Evolutionary conservation across 2,888 invertebrate species (phyloP).

Genomic region (Ectobius pallidus): DNA sequence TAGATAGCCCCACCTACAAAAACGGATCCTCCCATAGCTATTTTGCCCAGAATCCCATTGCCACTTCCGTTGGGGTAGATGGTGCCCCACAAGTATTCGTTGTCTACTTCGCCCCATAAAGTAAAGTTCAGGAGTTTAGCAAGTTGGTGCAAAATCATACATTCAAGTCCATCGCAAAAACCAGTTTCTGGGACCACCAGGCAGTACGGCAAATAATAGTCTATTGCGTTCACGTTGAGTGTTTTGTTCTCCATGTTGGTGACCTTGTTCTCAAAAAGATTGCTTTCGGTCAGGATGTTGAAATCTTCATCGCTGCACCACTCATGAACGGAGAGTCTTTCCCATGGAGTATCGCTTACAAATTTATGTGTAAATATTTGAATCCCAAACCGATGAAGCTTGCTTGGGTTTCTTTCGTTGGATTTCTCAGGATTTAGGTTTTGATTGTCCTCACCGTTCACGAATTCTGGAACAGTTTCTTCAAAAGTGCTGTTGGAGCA

Average conservation of each 20-base stretch:
- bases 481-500: too few relatives aligned
- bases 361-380: not conserved
- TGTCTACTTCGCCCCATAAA: too few relatives aligned
- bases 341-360: not conserved
- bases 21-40: not conserved
- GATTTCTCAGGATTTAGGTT: too few relatives aligned
- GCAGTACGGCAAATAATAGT: not conserved
- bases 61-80: not conserved
- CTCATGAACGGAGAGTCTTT: not conserved
- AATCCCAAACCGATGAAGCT: not conserved
- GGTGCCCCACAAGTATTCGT: not conserved
- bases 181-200: too few relatives aligned
- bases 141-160: too few relatives aligned
- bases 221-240: not conserved
- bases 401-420: too few relatives aligned
- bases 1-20: not conserved
- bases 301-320: not conserved
- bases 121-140: too few relatives aligned
- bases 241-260: not conserved
- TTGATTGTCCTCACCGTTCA: too few relatives aligned
- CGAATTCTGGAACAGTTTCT: too few relatives aligned
- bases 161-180: too few relatives aligned
- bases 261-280: not conserved
- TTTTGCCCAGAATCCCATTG: not conserved
- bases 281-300: not conserved